Percentiles rank a stretch among this genome's conserved stretches.
phyloP scores from a whole-genome alignment of 2,113 vertebrate species.

The Anhinga anhinga region DNA sequence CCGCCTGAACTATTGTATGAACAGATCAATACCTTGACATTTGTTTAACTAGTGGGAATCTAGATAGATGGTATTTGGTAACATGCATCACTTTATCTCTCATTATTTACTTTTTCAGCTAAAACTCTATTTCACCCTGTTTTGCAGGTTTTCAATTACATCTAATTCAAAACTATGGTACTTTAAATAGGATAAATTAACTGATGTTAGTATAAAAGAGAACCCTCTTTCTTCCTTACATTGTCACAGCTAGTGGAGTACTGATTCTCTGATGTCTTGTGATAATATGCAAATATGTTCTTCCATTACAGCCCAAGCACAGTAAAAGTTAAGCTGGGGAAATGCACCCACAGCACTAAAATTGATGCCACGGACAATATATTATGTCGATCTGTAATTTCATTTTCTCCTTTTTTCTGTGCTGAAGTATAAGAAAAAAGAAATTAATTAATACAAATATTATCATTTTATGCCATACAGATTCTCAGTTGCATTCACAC shows the following conservation, averaged over 20 bases:
- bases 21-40: slow-evolving; percentile 54
- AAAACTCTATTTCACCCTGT: slow-evolving; percentile 18
- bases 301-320: neutral
- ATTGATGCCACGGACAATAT: neutral
- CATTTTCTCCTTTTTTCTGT: neutral
- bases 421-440: neutral
- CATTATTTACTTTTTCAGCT: slow-evolving; percentile 39
- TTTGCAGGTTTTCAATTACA: slow-evolving; percentile 46
- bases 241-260: neutral
- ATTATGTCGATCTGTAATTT: neutral
- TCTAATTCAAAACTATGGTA: neutral
- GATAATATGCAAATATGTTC: neutral
- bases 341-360: neutral
- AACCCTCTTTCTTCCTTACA: neutral
- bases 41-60: slow-evolving; percentile 42
- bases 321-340: neutral
- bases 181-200: slow-evolving; percentile 37
- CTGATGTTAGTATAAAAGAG: neutral
- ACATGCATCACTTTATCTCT: slow-evolving; percentile 35
- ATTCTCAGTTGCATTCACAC: neutral
- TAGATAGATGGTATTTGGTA: neutral
- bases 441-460: neutral
- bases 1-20: neutral
- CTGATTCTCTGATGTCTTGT: neutral
- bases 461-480: neutral